Conservation (phyloP, 92 coral and sea anemone species). For the Bergia puertoricense region DNA sequence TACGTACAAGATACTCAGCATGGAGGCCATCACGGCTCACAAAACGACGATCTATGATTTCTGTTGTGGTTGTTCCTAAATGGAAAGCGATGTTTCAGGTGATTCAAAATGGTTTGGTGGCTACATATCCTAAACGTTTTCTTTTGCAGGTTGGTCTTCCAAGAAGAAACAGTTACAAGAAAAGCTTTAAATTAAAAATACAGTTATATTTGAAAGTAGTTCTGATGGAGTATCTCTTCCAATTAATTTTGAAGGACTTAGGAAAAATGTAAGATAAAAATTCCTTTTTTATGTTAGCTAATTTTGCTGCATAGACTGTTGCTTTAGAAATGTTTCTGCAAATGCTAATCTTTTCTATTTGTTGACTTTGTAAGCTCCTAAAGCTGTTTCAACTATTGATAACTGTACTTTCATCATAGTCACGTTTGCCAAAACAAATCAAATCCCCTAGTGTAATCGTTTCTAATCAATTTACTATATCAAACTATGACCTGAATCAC, state of each 20-base stretch:
- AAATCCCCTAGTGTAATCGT: too few species aligned
- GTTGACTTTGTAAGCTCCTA: too few species aligned
- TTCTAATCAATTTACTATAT: too few species aligned
- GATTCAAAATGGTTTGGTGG: not conserved
- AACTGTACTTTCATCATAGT: too few species aligned
- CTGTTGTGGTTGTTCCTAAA: conserved; percentile 96
- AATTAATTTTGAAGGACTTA: too few species aligned
- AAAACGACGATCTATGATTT: conserved; percentile 90
- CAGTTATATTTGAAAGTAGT: too few species aligned
- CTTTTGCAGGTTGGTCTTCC: not conserved
- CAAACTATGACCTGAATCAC: too few species aligned
- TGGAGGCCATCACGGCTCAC: conserved; percentile 86
- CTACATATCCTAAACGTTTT: not conserved
- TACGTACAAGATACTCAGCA: conserved; percentile 92
- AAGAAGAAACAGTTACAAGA: not conserved
- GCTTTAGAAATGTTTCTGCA: not conserved
- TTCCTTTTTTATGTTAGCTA: too few species aligned
- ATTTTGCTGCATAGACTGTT: not conserved
- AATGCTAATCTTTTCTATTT: not conserved
- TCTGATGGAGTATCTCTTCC: too few species aligned
- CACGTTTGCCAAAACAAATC: too few species aligned
- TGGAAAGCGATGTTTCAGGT: not conserved
- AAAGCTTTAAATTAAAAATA: too few species aligned
- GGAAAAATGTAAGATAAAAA: not conserved
- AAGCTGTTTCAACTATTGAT: too few species aligned